These are phyloP conservation scores for Rana temporaria DNA, from an alignment of 2,113 vertebrate species.

Conservation along the genomic window DNA sequence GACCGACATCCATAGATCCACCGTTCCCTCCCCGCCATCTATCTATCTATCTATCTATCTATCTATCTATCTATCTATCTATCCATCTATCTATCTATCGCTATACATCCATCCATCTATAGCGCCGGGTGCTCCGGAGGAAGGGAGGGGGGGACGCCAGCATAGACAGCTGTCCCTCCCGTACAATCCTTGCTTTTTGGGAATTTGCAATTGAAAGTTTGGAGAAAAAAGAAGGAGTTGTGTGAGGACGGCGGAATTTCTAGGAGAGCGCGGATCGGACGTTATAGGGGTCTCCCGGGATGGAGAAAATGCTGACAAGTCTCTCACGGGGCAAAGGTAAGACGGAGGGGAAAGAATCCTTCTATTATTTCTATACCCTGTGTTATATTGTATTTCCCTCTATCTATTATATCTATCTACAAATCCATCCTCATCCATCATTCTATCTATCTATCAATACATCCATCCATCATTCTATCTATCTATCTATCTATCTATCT, in stretches of 20 bases:
- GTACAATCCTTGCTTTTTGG: constrained; percentile 28
- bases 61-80: background rate
- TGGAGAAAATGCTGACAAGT: constrained; percentile 38
- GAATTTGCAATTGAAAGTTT: constrained; percentile 31
- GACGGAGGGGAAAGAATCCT: background rate
- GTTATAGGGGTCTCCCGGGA: background rate
- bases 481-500: too few species aligned
- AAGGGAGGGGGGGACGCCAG: background rate
- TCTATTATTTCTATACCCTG: too few species aligned
- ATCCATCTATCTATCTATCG: background rate
- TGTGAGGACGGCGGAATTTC: background rate
- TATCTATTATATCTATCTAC: too few species aligned
- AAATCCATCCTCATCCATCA: too few species aligned
- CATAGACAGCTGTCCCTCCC: constrained; percentile 34
- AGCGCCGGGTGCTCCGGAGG: background rate
- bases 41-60: background rate
- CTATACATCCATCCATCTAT: too few species aligned
- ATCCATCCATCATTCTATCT: too few species aligned
- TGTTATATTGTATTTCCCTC: too few species aligned
- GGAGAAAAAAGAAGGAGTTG: background rate
- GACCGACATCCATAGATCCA: background rate
- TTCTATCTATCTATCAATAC: too few species aligned
- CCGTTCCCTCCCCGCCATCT: too few species aligned
- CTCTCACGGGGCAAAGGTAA: constrained; percentile 48
- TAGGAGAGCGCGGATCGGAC: background rate